Evolutionary conservation across 2,888 invertebrate genomes (phyloP).

Genomic region (Epirrita christyi): DNA sequence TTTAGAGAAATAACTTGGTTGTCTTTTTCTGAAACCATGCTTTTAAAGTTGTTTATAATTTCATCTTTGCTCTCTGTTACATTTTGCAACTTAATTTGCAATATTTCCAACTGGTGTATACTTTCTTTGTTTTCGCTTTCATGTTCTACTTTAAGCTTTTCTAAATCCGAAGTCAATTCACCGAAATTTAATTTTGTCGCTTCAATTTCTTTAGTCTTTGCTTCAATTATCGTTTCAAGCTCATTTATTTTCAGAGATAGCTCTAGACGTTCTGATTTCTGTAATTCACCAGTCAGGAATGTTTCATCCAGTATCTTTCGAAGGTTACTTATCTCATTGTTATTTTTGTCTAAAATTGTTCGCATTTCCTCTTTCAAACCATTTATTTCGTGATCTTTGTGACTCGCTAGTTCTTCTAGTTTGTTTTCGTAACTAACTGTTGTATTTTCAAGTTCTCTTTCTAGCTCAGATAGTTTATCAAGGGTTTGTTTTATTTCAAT

Average conservation of each 20-base stretch:
- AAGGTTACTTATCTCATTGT: slow-evolving; percentile 47
- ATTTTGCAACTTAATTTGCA: slow-evolving; percentile 73
- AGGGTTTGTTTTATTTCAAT: slow-evolving; percentile 55
- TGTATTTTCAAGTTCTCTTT: slow-evolving; percentile 48
- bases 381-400: slow-evolving; percentile 47
- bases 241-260: slow-evolving; percentile 45
- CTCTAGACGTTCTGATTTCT: slow-evolving; percentile 45
- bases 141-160: slow-evolving; percentile 66
- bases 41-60: slow-evolving; percentile 60
- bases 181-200: slow-evolving; percentile 45
- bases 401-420: slow-evolving; percentile 45
- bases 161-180: slow-evolving; percentile 43
- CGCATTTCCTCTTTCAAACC: slow-evolving; percentile 45
- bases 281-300: slow-evolving; percentile 43
- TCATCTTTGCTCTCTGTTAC: slow-evolving; percentile 61
- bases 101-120: slow-evolving; percentile 59
- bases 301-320: slow-evolving; percentile 47
- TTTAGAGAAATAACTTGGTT: slow-evolving; percentile 63
- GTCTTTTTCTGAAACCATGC: slow-evolving; percentile 63
- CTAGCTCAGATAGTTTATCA: slow-evolving; percentile 49
- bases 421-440: slow-evolving; percentile 47
- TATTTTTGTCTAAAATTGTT: slow-evolving; percentile 42
- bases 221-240: slow-evolving; percentile 45
- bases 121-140: slow-evolving; percentile 73
- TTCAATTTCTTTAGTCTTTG: slow-evolving; percentile 48